Percentiles rank a stretch among this genome's conserved stretches.
Evolutionary conservation across 2,888 invertebrate species (phyloP).

Genomic region (Eudemis profundana): DNA sequence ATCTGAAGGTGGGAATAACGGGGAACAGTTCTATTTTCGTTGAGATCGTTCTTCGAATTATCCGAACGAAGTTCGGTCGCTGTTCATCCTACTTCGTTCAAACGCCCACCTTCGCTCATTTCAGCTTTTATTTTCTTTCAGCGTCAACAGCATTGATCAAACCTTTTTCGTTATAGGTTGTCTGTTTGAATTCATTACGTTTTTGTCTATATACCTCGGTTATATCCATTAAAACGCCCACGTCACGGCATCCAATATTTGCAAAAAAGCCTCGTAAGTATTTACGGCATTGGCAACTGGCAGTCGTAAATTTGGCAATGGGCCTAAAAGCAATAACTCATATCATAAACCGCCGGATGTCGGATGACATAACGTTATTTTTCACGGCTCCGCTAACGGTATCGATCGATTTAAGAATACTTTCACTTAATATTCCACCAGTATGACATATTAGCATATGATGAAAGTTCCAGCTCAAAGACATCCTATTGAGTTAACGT

Average conservation of each 20-base stretch:
- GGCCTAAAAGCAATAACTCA: slow-evolving; percentile 54
- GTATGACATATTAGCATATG: slow-evolving; percentile 32
- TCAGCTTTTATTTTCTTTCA: background rate
- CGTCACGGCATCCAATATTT: slow-evolving; percentile 22
- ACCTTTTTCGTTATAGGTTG: slow-evolving; percentile 7
- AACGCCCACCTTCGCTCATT: too few relatives aligned
- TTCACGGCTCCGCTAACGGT: slow-evolving; percentile 31
- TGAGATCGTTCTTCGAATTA: too few relatives aligned
- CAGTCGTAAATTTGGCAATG: slow-evolving; percentile 57
- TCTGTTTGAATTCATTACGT: background rate
- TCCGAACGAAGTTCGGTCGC: too few relatives aligned
- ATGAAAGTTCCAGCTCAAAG: slow-evolving; percentile 16
- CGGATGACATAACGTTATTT: slow-evolving; percentile 45
- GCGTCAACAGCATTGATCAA: background rate
- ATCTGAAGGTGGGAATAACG: too few relatives aligned
- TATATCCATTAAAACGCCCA: slow-evolving; percentile 14
- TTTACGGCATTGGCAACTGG: slow-evolving; percentile 40
- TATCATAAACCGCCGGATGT: slow-evolving; percentile 52
- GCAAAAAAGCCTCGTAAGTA: slow-evolving; percentile 33
- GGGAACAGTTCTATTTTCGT: too few relatives aligned
- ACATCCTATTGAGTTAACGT: background rate
- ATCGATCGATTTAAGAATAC: slow-evolving; percentile 30
- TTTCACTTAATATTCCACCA: slow-evolving; percentile 36
- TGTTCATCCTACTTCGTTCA: too few relatives aligned
- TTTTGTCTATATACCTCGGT: background rate